Evolutionary conservation across 2,888 invertebrate genomes (phyloP), one percentile per base, ranked within the genome.

Genomic region (Agrenia bidenticulata): DNA sequence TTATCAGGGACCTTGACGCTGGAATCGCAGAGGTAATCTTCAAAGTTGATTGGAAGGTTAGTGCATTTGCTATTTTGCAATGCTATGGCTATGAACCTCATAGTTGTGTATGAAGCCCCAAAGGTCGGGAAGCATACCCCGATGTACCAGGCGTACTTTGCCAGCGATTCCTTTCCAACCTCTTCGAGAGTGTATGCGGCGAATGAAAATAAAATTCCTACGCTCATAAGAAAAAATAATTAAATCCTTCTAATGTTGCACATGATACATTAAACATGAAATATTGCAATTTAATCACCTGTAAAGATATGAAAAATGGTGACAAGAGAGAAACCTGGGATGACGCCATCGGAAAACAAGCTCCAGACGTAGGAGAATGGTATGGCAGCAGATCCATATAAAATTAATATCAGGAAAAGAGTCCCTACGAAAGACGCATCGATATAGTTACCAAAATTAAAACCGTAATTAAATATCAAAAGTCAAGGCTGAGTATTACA

Each of bases 281-380:
- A n/a, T n/a, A n/a, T n/a, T n/a, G n/a, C n/a, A n/a, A n/a, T n/a
- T n/a, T n/a, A n/a, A n/a, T n/a, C n/a, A 72, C 75, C 75, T 17
- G 74, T 63, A 13, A 73, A 41, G 41, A 76, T 65, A 45, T 77
- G 75, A 21, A 80, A 78, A 70, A 80, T 78, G n/a, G 78, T 78
- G 1, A 81, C 70, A 75, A 79, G 77, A 2, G 81, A 80, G 65
- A 80, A 80, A 72, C 85, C 83, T 11, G 83, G 80, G 17, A 86
- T 82, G 9, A 81, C 80, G 0, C 83, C 81, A 39, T 80, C 81
- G 69, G 82, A 81, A 19, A 81, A 69, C 73, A 83, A 83, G 60
- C 83, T 83, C 62, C 83, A 80, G 2, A 87, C 77, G 79, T 91
- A 92, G 61, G 86, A 81, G 73, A 86, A 83, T 13, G 88, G 84